Conservation (phyloP, 2,888 invertebrate species). For the Adelphocoris suturalis region DNA sequence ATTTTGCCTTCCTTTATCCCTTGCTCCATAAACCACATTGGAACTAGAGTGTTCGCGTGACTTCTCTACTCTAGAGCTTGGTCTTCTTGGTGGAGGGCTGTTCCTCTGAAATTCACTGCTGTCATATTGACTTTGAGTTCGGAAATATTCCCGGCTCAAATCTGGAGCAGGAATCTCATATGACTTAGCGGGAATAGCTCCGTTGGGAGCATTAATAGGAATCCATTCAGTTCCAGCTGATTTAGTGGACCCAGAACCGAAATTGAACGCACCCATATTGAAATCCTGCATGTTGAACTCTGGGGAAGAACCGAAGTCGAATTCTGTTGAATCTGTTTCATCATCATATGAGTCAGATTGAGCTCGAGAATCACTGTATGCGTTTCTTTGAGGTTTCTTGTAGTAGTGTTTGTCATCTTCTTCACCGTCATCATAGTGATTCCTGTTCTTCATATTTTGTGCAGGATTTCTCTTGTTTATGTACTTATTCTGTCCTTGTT, state of each 20-base stretch:
- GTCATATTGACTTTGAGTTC: constrained; percentile 15
- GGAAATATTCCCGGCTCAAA: constrained; percentile 68
- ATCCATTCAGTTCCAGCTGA: constrained; percentile 74
- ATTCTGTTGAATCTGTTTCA: constrained; percentile 50
- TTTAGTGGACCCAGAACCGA: background rate
- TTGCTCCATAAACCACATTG: constrained; percentile 65
- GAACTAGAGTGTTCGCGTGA: background rate
- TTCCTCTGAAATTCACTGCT: background rate
- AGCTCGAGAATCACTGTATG: background rate
- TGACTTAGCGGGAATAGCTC: constrained; percentile 74
- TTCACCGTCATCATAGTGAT: background rate
- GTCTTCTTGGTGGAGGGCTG: background rate
- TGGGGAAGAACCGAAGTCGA: constrained; percentile 58
- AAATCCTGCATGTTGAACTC: constrained; percentile 64
- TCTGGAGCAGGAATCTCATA: constrained; percentile 75
- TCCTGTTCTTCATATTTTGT: background rate
- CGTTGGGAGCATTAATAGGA: constrained; percentile 75
- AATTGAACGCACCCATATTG: constrained; percentile 51
- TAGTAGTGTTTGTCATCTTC: constrained; percentile 31
- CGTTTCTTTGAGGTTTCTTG: background rate
- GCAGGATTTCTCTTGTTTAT: constrained; percentile 56
- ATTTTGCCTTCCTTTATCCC: constrained; percentile 50
- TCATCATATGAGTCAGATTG: constrained; percentile 38
- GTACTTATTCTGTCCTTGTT: constrained; percentile 37
- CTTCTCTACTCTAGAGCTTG: background rate